Percentiles rank a stretch among this genome's conserved stretches.
phyloP scores from a whole-genome alignment of 92 coral and sea anemone genomes.

The Umimayanthus chanpuru region DNA sequence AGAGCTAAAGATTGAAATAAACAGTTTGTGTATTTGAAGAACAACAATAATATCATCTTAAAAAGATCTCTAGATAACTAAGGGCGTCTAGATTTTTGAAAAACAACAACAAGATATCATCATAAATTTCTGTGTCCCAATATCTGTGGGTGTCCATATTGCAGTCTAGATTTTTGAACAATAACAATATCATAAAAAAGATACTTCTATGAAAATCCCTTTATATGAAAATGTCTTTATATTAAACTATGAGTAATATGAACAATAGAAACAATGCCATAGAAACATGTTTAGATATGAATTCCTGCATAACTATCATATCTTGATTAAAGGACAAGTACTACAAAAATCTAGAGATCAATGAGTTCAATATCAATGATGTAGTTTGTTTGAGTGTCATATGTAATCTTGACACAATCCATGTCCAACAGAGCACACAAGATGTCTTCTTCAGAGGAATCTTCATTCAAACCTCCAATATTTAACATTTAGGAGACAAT shows the following conservation, averaged over 20 bases:
- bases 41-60: conserved; percentile 27
- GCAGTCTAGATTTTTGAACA: no score
- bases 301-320: conserved; percentile 17
- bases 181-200: conserved; percentile 6
- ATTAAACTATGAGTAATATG: background rate
- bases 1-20: conserved; percentile 26
- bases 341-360: no score
- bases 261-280: conserved; percentile 20
- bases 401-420: conserved; percentile 24
- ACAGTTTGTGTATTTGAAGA: conserved; percentile 25
- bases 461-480: conserved; percentile 22
- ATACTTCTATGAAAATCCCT: conserved; percentile 4
- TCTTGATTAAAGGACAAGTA: no score
- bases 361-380: conserved; percentile 15
- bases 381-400: conserved; percentile 24
- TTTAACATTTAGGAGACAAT: conserved; percentile 36
- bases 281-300: conserved; percentile 9
- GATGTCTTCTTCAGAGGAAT: conserved; percentile 35
- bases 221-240: conserved; percentile 1
- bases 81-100: conserved; percentile 19
- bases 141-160: conserved; percentile 14
- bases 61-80: conserved; percentile 21
- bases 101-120: background rate
- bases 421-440: conserved; percentile 18
- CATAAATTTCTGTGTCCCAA: conserved; percentile 9